Base-by-base conservation (phyloP, 2,888 invertebrate genomes). In the Prionchulus punctatus region DNA sequence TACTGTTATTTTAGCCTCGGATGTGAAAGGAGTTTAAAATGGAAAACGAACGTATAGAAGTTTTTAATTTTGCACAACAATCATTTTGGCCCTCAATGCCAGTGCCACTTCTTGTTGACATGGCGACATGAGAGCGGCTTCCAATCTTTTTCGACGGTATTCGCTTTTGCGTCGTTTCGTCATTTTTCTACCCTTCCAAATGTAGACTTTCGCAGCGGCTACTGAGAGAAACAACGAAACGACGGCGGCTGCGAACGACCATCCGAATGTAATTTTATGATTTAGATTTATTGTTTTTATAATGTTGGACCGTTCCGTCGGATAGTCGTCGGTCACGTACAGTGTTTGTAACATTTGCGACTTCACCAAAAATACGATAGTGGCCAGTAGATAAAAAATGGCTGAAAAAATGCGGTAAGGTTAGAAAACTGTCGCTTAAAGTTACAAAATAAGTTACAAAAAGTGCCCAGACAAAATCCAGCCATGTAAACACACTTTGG, bases 191-290 rank as follows among this genome's bases (percentile, higher is more conserved):
- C 49, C 31, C 7, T 28, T 30, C 12, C 18, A 30, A n/a, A 47
- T 21, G 31, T 54, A 55, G 7, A 55, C 23, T 18, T 55, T 30
- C 7, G 43, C 23, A 25, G 49, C 49, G 3, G 53, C 27, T 7
- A 50, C 55, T 2, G 55, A 26, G n/a, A 55, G 25, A 28, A 28
- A 23, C 23, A 30, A 2, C 30, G 49, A 53, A 23, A 55, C 3
- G n/a, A 55, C n/a, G 26, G 52, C 55, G 4, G 55, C 55, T 2
- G 26, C 55, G 25, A 53, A 53, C 30, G 55, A 55, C 55, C 55
- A 55, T n/a, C 55, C 55, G 3, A 55, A 28, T 28, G 26, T 25
- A 21, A 36, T 18, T 36, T 36, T 36, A 18, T 7, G 12, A 7
- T 7, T 36, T 36, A 7, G 36, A 36, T 18, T 18, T 7, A 36